Conservation (phyloP, 2,888 invertebrate genomes). For the Apotomis turbidana region DNA sequence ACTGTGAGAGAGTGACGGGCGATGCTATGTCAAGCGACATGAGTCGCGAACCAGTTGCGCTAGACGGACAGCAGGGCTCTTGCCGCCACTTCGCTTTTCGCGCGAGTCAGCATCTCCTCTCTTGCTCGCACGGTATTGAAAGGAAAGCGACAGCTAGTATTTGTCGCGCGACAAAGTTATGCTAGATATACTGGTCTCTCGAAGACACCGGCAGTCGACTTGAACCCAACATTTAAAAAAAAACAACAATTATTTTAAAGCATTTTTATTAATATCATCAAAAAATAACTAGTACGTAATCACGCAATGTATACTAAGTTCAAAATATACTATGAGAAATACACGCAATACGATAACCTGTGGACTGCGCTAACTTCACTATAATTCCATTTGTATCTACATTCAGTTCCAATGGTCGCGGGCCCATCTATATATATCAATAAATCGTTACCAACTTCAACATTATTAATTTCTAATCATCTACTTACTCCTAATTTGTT, state of each 20-base stretch:
- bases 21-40: too few species aligned
- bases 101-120: too few species aligned
- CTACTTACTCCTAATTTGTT: conserved; percentile 74
- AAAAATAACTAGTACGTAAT: conserved; percentile 80
- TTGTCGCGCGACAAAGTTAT: too few species aligned
- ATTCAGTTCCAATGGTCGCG: conserved; percentile 67
- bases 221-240: not conserved
- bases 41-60: too few species aligned
- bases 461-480: conserved; percentile 63
- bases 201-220: too few species aligned
- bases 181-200: too few species aligned
- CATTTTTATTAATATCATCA: conserved; percentile 81
- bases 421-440: conserved; percentile 62
- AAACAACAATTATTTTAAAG: conserved; percentile 65
- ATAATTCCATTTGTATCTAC: conserved; percentile 51
- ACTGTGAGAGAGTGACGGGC: too few species aligned
- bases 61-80: too few species aligned
- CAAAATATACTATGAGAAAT: conserved; percentile 77
- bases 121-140: too few species aligned
- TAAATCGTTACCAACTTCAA: conserved; percentile 66
- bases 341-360: conserved; percentile 67
- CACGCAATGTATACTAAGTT: conserved; percentile 75
- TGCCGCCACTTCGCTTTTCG: too few species aligned
- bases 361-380: conserved; percentile 61
- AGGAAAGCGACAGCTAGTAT: too few species aligned